Conservation (phyloP, 2,113 vertebrate species). For the Ceuthmochares aereus region DNA sequence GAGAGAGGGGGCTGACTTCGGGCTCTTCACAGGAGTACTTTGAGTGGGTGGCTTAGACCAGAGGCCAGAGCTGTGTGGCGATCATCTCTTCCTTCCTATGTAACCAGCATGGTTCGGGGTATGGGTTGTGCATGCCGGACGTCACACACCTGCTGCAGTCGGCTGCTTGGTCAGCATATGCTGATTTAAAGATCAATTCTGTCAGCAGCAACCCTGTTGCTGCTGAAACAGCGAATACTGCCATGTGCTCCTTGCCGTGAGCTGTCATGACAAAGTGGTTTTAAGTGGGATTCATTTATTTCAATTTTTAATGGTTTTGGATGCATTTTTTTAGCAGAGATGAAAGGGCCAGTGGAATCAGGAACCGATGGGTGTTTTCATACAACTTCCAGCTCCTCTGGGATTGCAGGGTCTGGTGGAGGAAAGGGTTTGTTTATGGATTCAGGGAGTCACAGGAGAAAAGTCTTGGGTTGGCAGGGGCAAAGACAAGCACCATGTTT, state of each 20-base stretch:
- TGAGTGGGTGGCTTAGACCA: background rate
- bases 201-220: background rate
- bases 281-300: background rate
- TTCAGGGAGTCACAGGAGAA: background rate
- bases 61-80: background rate
- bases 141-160: background rate
- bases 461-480: background rate
- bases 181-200: fast-evolving
- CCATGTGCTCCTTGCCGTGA: background rate
- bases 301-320: background rate
- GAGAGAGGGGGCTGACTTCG: background rate
- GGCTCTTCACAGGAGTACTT: background rate
- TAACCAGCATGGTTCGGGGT: background rate
- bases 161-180: fast-evolving
- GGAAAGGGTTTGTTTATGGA: background rate
- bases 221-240: fast-evolving
- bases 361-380: fast-evolving
- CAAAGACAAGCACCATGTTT: fast-evolving
- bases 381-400: fast-evolving
- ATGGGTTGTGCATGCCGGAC: background rate
- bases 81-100: background rate
- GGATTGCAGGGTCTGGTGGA: background rate
- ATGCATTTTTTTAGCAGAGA: background rate
- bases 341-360: background rate
- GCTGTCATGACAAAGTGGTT: background rate